Conservation (phyloP, 2,113 vertebrate species). For the Anas platyrhynchos region DNA sequence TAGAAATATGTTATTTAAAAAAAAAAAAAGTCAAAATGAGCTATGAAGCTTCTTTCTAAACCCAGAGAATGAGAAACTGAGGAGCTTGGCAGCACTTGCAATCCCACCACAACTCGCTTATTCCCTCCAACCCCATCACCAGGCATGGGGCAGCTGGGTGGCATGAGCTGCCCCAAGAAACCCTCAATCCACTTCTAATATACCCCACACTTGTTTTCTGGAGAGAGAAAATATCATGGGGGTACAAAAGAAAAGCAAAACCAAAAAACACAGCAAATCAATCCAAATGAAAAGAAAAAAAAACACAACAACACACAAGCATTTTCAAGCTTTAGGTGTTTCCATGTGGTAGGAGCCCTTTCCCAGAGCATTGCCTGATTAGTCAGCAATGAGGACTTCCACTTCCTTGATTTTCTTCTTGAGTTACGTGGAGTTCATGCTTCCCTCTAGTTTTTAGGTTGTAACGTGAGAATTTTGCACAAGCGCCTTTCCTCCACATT, state of each 20-base stretch:
- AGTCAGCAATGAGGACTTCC: neutral
- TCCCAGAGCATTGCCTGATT: fast-evolving
- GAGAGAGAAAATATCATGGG: neutral
- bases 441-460: neutral
- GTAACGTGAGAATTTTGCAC: fast-evolving
- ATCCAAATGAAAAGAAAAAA: neutral
- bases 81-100: neutral
- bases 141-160: neutral
- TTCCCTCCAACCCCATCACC: fast-evolving
- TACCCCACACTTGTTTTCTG: neutral
- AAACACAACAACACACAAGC: neutral
- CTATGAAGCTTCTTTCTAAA: neutral
- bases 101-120: fast-evolving
- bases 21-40: neutral
- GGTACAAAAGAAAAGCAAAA: too few relatives aligned
- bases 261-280: too few relatives aligned
- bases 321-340: neutral
- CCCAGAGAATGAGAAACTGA: neutral
- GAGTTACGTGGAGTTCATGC: fast-evolving
- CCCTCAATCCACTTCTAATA: neutral
- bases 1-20: neutral
- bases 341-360: neutral
- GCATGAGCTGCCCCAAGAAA: fast-evolving
- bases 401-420: neutral
- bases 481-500: neutral